Base-by-base conservation (phyloP, 2,113 vertebrate species). In the Pluvianellus socialis region DNA sequence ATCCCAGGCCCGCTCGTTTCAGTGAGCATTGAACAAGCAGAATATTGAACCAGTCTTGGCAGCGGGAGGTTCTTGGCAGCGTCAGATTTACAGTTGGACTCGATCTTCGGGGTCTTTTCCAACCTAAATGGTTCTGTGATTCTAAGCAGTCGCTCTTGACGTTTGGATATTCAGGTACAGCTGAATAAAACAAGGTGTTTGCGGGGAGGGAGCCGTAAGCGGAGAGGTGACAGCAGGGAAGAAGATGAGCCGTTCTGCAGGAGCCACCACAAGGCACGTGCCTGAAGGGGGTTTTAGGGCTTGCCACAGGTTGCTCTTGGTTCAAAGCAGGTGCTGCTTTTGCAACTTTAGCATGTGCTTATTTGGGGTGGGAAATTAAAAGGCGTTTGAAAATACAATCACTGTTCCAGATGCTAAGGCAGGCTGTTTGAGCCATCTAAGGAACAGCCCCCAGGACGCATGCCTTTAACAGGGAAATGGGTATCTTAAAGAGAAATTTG, bases 341-440 rank as follows among this genome's bases (percentile, higher is more conserved):
- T 89, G 58, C 42, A 81, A 35, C 35, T 79, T 77, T n/a, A 58
- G 5, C 26, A 2, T 20, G 32, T 42, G 52, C 28, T 84, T 50
- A 18, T 21, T 65, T 75, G 22, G 40, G 68, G 70, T 52, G 50
- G 40, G 52, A 18, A 63, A 55, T 55, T 6, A 7, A 67, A 71
- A 72, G n/a, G 5, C 63, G 38, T 58, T 75, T 52, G 38, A 74
- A 86, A 65, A 72, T 11, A 32, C 0, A 0, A 4, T 28, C 3
- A 1, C 6, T 85, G 24, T 73, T 84, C 70, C 27, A 82, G 81
- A 14, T 32, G 17, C 30, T 61, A 30, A 44, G 22, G 23, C 15
- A 59, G n/a, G 17, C 8, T 58, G 30, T 45, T 89, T 5, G 28
- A n/a, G 24, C 47, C 40, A 8, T 38, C 30, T 44, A 4, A 76